Evolutionary conservation across 1,140 invertebrate genomes (phyloP), one percentile per base, ranked within the genome.

Genomic region (Heliconius melpomene): DNA sequence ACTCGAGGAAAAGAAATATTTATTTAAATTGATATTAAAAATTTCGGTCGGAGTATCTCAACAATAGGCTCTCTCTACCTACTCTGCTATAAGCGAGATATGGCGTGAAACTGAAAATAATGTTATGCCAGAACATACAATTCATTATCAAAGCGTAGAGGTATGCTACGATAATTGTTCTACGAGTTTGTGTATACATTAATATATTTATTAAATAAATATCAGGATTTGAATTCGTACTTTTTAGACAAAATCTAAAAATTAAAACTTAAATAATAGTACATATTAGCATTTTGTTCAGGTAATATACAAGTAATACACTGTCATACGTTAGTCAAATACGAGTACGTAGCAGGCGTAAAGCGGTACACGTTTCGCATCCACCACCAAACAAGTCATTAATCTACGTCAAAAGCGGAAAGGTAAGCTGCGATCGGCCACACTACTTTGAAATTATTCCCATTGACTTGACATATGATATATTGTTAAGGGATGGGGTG

Each of bases 371-470:
- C 70, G 77, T 85, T 79, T 78, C 77, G 66, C 74, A 71, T 83
- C 78, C 72, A 84, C 79, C 75, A 77, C 76, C 79, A 79, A 82
- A 79, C 74, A 70, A 79, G 80, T 77, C 82, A 90, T 90, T 87
- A 89, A 90, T 90, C 86, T 82, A 60, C 79, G 89, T 89, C 87
- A 86, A 82, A 87, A 72, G 46, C 74, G 26, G 80, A 86, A 66
- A 89, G 88, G 86, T 86, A 86, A 88, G 86, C 83, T 83, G 80
- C 81, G 81, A 84, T 83, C 78, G 81, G 82, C 79, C 80, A 79
- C 85, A 76, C 85, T 85, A 83, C 87, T 91, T 86, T 77, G 50
- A 83, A 77, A 84, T 66, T 66, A 87, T 88, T 79, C 78, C 75
- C 82, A 84, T 83, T 86, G 85, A 88, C 85, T 87, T 86, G 84